A percentile compares a stretch with the other conserved stretches of the same genome.
phyloP scores from a whole-genome alignment of 1,140 invertebrate species.

The Hylaeus anthracinus region DNA sequence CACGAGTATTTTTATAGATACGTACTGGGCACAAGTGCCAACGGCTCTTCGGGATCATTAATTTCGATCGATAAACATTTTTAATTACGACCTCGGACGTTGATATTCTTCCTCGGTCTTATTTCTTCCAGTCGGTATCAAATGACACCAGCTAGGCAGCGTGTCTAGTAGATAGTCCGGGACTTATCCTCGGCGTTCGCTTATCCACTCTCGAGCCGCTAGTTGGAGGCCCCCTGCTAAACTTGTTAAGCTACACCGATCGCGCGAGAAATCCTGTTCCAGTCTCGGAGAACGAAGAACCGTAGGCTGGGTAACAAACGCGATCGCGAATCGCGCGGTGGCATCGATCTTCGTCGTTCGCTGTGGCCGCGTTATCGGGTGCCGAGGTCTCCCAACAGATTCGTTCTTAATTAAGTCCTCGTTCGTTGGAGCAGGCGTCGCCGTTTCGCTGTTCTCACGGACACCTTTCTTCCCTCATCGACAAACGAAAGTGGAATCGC shows the following conservation, averaged over 20 bases:
- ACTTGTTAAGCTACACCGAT: background rate
- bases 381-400: slow-evolving; percentile 23
- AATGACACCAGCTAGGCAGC: too few relatives aligned
- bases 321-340: slow-evolving; percentile 3
- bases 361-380: slow-evolving; percentile 13
- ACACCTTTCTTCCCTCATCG: slow-evolving; percentile 19
- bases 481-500: slow-evolving; percentile 44
- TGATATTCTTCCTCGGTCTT: too few relatives aligned
- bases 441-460: background rate
- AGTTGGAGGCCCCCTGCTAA: too few relatives aligned
- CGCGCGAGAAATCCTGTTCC: background rate
- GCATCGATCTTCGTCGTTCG: slow-evolving; percentile 37
- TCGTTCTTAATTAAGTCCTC: slow-evolving; percentile 49
- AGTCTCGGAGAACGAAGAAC: background rate
- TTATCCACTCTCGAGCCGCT: too few relatives aligned
- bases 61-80: too few relatives aligned
- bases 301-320: background rate
- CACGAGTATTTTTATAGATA: too few relatives aligned
- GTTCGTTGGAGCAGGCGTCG: slow-evolving; percentile 14
- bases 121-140: too few relatives aligned
- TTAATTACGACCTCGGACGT: too few relatives aligned
- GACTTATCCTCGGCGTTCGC: too few relatives aligned
- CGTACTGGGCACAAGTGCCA: too few relatives aligned
- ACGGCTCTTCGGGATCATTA: too few relatives aligned
- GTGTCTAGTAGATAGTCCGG: too few relatives aligned